Evolutionary conservation across 2,113 vertebrate species (phyloP), one percentile per base, ranked within the genome.

Genomic region (Gymnarchus niloticus): DNA sequence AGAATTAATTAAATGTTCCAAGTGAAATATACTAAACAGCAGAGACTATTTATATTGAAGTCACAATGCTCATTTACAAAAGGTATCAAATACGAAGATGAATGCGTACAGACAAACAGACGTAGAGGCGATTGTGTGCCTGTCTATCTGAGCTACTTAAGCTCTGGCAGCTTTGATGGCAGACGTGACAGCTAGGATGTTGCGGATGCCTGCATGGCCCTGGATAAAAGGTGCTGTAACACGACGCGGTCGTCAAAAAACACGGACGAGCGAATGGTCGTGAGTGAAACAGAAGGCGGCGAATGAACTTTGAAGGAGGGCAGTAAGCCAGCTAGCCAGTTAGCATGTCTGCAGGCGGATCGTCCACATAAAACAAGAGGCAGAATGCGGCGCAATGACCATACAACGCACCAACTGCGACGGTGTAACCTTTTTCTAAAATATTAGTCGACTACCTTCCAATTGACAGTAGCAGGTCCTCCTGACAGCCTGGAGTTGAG

Each of bases 401-500:
- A 54, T 44, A 33, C 8, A 82, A 49, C 56, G 9, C 7, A 46
- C 6, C 19, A 1, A 10, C 28, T 48, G 52, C 46, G 48, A 21
- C 6, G 51, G 54, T 69, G 77, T 6, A 54, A 61, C 52, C 3
- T 57, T 56, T 59, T 46, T 37, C 37, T 9, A 56, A 76, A 84
- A 80, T 78, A 78, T 84, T 87, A 83, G 77, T 19, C 59, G 61
- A 73, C 84, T 92, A 94, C 93, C 92, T 92, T 90, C 84, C 23
- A 89, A 90, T 84, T 90, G 91, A 91, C 89, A 89, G 90, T 89
- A 86, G 90, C 88, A 88, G 88, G 69, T 92, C 87, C 89, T 93
- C 89, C 88, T 89, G 88, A 90, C 89, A 91, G 69, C 73, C 85
- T 88, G 85, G 86, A 87, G 85, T 84, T 87, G 88, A 88, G 87